phyloP scores from a whole-genome alignment of 2,888 invertebrate species.

The Chloromyia formosa region DNA sequence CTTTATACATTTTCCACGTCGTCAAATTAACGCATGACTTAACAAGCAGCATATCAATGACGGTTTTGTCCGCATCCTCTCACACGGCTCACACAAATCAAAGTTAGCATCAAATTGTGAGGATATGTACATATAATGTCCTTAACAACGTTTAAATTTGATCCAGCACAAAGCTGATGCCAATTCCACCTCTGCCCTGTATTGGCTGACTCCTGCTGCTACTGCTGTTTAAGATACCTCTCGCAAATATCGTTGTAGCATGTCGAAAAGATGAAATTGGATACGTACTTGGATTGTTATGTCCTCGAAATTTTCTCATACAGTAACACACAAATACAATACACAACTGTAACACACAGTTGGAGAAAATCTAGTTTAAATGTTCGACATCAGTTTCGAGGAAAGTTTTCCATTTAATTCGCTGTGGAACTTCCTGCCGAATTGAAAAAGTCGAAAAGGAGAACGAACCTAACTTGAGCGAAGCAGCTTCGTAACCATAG shows the following conservation, averaged over 20 bases:
- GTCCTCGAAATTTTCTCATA: background rate
- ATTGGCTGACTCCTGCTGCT: too few species aligned
- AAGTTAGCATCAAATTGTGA: too few species aligned
- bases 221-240: background rate
- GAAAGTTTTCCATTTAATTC: conserved; percentile 7
- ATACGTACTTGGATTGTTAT: conserved; percentile 3
- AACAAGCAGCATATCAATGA: too few species aligned
- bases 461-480: background rate
- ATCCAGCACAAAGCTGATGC: too few species aligned
- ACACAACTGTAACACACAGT: background rate
- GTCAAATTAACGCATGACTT: too few species aligned
- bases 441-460: background rate
- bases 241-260: background rate
- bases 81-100: too few species aligned
- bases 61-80: too few species aligned
- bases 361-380: conserved; percentile 1
- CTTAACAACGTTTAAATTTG: too few species aligned
- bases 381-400: background rate
- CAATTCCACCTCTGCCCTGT: too few species aligned
- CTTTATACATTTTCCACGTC: too few species aligned
- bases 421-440: background rate
- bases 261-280: conserved; percentile 5
- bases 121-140: too few species aligned
- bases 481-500: background rate
- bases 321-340: background rate